A percentile compares a stretch with the other conserved stretches of the same genome.
Evolutionary conservation across 2,888 invertebrate species (phyloP).

Genomic region (Pharmacophagus antenor): DNA sequence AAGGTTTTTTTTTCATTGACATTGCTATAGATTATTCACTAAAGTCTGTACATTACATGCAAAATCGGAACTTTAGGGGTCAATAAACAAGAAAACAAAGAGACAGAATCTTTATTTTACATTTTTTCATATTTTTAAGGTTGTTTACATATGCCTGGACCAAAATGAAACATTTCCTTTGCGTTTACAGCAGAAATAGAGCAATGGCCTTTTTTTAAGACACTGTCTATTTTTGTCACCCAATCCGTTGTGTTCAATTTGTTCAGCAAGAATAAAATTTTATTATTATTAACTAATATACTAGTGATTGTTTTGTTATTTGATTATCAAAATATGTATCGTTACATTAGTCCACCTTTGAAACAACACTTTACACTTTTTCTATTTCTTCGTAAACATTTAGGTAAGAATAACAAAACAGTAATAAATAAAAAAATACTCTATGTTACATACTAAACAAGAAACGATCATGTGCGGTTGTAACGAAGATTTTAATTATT

Average conservation of each 20-base stretch:
- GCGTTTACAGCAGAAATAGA: constrained; percentile 12
- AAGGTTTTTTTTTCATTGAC: too few species aligned
- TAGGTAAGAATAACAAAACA: too few species aligned
- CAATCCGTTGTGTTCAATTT: not conserved
- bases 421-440: too few species aligned
- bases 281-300: not conserved
- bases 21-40: too few species aligned
- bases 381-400: too few species aligned
- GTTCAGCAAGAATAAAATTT: not conserved
- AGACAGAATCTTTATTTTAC: not conserved
- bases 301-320: not conserved
- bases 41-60: too few species aligned
- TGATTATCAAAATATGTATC: not conserved
- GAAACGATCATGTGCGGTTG: too few species aligned
- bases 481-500: too few species aligned
- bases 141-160: not conserved
- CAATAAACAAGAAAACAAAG: too few species aligned
- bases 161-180: not conserved
- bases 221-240: constrained; percentile 19
- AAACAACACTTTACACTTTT: too few species aligned
- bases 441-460: too few species aligned
- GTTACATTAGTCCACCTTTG: not conserved
- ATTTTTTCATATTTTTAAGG: not conserved
- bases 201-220: constrained; percentile 18
- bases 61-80: too few species aligned